A percentile compares a stretch with the other conserved stretches of the same genome.
These are phyloP conservation scores for Drosophila pandora DNA, from an alignment of 1,140 invertebrate genomes.

Conservation along the genomic window DNA sequence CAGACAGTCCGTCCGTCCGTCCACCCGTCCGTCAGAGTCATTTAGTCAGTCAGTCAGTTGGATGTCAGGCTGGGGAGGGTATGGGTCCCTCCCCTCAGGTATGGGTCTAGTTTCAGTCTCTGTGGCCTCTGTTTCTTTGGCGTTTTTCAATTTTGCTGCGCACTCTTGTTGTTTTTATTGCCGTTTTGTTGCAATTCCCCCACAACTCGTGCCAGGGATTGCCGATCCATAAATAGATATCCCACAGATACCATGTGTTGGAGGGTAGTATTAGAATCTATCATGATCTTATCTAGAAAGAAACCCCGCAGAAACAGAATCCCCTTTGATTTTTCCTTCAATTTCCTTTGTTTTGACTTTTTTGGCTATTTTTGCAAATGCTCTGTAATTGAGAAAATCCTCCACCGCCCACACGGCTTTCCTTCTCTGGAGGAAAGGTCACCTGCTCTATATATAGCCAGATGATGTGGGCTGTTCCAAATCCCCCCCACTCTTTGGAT, in stretches of 20 bases:
- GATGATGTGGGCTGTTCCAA: constrained; percentile 54
- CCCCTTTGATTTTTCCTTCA: constrained; percentile 47
- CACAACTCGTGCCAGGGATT: constrained; percentile 65
- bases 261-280: no score
- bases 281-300: no score
- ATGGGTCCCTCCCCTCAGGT: no score
- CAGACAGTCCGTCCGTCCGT: constrained; percentile 63
- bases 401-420: constrained; percentile 32
- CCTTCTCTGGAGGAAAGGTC: constrained; percentile 63
- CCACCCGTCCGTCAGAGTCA: constrained; percentile 64
- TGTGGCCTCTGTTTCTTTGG: constrained; percentile 20
- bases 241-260: not conserved
- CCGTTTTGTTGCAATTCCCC: constrained; percentile 45
- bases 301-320: not conserved
- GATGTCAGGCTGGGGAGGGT: constrained; percentile 2
- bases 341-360: constrained; percentile 21
- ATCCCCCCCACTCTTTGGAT: constrained; percentile 9
- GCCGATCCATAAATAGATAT: constrained; percentile 54
- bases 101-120: constrained; percentile 28
- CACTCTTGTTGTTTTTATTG: constrained; percentile 38
- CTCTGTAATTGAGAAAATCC: constrained; percentile 64
- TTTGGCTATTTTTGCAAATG: constrained; percentile 67
- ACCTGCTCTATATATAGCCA: constrained; percentile 65
- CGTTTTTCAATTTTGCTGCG: constrained; percentile 57
- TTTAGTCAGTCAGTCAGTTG: constrained; percentile 78